Conservation (phyloP, 2,888 invertebrate species). For the Iselma pallidipennis region DNA sequence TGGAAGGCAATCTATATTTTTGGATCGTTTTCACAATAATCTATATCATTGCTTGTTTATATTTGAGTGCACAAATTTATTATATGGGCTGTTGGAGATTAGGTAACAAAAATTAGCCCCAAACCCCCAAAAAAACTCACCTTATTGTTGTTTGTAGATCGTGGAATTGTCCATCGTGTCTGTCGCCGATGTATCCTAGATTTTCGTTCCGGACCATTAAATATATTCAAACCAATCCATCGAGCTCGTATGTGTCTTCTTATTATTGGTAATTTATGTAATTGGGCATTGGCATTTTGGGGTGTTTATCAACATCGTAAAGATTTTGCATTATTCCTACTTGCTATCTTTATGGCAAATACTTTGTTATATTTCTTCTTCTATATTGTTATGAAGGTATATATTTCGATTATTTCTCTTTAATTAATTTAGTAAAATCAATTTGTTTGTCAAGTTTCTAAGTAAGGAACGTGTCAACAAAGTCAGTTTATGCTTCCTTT, state of each 20-base stretch:
- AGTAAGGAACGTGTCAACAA: conserved; percentile 67
- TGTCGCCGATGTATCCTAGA: conserved; percentile 49
- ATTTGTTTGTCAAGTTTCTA: conserved; percentile 55
- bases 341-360: conserved; percentile 81
- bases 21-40: conserved; percentile 74
- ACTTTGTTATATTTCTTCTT: conserved; percentile 78
- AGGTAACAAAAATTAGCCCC: too few relatives aligned
- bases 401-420: conserved; percentile 10
- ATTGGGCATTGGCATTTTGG: conserved; percentile 68
- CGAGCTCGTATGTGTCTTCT: conserved; percentile 62
- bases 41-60: conserved; percentile 68
- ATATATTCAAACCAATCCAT: conserved; percentile 56
- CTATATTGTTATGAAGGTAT: conserved; percentile 83
- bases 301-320: conserved; percentile 65
- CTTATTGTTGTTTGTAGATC: conserved; percentile 42
- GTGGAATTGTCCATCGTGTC: conserved; percentile 40
- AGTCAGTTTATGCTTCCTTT: conserved; percentile 67
- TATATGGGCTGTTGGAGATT: conserved; percentile 74
- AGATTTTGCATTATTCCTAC: conserved; percentile 80
- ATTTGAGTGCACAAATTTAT: conserved; percentile 73
- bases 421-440: not conserved
- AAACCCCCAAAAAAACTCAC: too few relatives aligned
- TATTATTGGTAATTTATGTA: conserved; percentile 65
- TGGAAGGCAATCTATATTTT: conserved; percentile 67
- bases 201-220: conserved; percentile 52